Evolutionary conservation across 1,140 invertebrate genomes (phyloP), one percentile per base, ranked within the genome.

Genomic region (Zaprionus camerounensis): DNA sequence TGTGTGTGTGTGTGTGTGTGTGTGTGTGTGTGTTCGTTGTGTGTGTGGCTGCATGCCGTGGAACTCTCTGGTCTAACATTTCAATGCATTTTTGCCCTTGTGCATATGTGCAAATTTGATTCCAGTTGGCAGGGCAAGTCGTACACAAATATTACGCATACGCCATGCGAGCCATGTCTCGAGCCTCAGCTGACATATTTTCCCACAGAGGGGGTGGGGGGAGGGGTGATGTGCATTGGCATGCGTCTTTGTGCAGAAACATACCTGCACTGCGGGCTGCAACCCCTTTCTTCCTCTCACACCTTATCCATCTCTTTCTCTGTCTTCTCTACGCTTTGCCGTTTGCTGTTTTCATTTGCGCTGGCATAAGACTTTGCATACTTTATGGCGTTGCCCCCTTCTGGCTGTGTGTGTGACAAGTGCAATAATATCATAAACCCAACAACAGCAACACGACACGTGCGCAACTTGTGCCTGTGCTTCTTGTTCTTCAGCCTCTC

Each of bases 401-500:
- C 31, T 34, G 31, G 9, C 17, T 53, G 20, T 59, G 26, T 78
- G 58, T 53, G 71, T 64, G 80, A 83, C 83, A 88, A 85, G 85
- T 85, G 85, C 85, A 88, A 85, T 88, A 90, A 88, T 88, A 88
- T 90, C 81, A 88, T 88, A 90, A 88, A 72, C 76, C 76, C 58
- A 71, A 49, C 57, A 80, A 77, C 69, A 80, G 65, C 77, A 79
- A 65, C 28, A 53, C 70, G 71, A 80, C 80, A 82, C 80, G 80
- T 78, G 73, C 51, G 3, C 24, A 31, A 65, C 13, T 46, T 24
- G 49, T 26, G 44, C 59, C 5, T 51, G 49, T 22, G 28, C 31
- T 20, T 81, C 44, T 67, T 71, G 67, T 67, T 73, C 63, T 81
- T 73, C 49, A 57, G 63, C 63, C 17, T 74, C 49, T 57, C 63